Evolutionary conservation across 1,140 invertebrate genomes (phyloP).

Genomic region (Coptotermes formosanus): DNA sequence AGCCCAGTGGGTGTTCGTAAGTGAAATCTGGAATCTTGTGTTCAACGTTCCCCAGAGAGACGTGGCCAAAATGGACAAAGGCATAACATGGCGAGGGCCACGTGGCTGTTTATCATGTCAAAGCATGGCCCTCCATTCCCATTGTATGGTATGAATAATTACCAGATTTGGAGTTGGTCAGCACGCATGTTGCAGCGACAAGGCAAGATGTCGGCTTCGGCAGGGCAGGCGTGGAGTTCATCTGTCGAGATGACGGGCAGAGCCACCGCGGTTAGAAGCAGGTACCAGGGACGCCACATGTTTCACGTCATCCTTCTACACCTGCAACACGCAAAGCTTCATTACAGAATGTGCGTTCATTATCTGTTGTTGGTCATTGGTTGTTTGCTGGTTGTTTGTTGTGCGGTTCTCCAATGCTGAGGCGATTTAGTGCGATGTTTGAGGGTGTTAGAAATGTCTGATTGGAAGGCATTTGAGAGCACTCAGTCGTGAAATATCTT

Average conservation of each 20-base stretch:
- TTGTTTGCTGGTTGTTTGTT: too few species aligned
- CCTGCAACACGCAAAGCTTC: background rate
- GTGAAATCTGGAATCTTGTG: too few species aligned
- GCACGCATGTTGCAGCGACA: conserved; percentile 64
- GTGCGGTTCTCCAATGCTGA: too few species aligned
- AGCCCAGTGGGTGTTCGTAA: too few species aligned
- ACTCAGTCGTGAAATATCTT: too few species aligned
- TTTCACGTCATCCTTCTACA: conserved; percentile 5
- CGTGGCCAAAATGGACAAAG: background rate
- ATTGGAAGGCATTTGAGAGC: too few species aligned
- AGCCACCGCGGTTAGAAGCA: conserved; percentile 12
- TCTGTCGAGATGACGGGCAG: conserved; percentile 38
- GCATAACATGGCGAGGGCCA: background rate
- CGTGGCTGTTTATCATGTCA: background rate
- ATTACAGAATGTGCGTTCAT: too few species aligned
- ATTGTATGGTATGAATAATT: conserved; percentile 36
- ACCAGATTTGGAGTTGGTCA: conserved; percentile 70
- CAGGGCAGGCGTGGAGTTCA: conserved; percentile 53
- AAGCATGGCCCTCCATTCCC: background rate
- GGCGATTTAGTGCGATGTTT: too few species aligned
- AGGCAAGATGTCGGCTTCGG: conserved; percentile 62
- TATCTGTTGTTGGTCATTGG: too few species aligned
- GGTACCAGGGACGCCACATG: background rate
- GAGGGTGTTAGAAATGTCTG: too few species aligned
- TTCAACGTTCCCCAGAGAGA: background rate